Conservation (phyloP, 2,113 vertebrate species). For the Mus spicilegus region DNA sequence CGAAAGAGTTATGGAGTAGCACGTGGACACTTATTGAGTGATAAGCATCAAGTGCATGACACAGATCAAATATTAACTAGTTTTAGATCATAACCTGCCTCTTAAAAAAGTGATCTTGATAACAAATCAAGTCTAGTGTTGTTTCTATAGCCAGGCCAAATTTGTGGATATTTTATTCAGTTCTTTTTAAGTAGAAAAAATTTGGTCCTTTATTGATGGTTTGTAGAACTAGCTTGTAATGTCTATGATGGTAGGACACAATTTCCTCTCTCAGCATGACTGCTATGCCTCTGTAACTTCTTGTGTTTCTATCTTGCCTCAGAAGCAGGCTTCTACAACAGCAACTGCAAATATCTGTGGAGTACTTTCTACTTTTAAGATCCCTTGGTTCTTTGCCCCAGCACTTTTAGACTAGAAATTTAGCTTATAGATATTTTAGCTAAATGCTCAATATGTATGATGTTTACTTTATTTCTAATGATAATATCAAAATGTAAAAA, state of each 20-base stretch:
- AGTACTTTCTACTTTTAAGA: neutral
- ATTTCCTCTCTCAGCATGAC: neutral
- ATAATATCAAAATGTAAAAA: constrained; percentile 2
- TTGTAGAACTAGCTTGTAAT: neutral
- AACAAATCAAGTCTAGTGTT: neutral
- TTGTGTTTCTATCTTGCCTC: neutral
- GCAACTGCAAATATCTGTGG: neutral
- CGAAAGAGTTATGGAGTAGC: neutral
- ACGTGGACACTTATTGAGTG: neutral
- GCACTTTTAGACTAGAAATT: neutral
- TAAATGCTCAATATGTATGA: neutral
- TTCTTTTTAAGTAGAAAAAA: neutral
- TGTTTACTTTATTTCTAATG: neutral
- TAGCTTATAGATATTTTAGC: neutral
- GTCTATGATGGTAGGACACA: neutral
- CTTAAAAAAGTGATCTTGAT: neutral
- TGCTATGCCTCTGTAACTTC: no score
- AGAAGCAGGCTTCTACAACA: neutral
- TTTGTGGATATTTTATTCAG: neutral
- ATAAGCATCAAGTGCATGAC: neutral
- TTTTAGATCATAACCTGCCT: neutral
- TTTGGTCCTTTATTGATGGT: neutral
- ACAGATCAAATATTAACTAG: neutral
- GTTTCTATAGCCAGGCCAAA: neutral
- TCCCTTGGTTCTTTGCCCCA: neutral